Evolutionary conservation across 2,888 invertebrate genomes (phyloP).

Genomic region (Drosophila tanythrix): DNA sequence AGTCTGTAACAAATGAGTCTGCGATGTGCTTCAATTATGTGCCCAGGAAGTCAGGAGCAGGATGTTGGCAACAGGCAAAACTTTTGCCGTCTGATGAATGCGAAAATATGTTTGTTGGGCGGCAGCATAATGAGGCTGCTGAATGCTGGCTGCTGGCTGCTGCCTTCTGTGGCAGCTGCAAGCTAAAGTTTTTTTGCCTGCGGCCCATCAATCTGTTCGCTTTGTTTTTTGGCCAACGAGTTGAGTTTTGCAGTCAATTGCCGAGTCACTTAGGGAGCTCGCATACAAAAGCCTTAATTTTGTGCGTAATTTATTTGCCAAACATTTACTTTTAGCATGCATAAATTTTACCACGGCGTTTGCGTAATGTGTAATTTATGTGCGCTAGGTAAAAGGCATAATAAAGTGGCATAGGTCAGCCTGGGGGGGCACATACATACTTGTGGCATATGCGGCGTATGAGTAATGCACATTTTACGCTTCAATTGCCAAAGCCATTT

Average conservation of each 20-base stretch:
- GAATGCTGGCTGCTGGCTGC: conserved; percentile 25
- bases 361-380: conserved; percentile 67
- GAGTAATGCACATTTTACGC: conserved; percentile 78
- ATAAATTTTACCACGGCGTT: conserved; percentile 61
- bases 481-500: conserved; percentile 75
- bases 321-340: conserved; percentile 60
- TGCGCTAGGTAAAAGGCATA: conserved; percentile 64
- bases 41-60: conserved; percentile 48
- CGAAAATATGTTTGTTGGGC: conserved; percentile 73
- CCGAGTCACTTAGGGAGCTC: conserved; percentile 34
- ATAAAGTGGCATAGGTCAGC: conserved; percentile 70
- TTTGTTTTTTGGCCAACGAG: conserved; percentile 50
- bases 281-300: conserved; percentile 59
- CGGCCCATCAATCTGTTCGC: conserved; percentile 62
- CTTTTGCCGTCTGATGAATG: conserved; percentile 74
- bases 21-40: conserved; percentile 75
- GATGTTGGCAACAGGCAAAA: conserved; percentile 32
- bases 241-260: conserved; percentile 60
- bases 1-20: conserved; percentile 74
- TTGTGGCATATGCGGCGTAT: conserved; percentile 57
- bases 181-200: conserved; percentile 40
- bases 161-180: conserved; percentile 26
- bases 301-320: conserved; percentile 71
- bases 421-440: conserved; percentile 14
- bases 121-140: conserved; percentile 69